Percentiles rank a stretch among this genome's conserved stretches.
Evolutionary conservation across 2,797 vertebrate genomes (phyloP).

Genomic region (Dermochelys coriacea): DNA sequence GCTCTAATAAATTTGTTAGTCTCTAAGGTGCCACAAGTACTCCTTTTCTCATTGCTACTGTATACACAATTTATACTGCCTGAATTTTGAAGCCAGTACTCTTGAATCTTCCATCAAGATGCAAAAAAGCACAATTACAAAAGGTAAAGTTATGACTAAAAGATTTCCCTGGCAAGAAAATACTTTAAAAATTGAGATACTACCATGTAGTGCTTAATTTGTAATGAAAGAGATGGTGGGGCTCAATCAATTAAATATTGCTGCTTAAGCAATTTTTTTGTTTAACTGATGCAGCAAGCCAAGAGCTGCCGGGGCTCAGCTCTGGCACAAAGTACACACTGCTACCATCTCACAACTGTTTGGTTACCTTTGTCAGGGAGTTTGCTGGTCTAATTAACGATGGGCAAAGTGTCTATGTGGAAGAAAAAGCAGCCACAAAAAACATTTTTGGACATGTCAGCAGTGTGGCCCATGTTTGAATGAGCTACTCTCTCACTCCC

Average conservation of each 20-base stretch:
- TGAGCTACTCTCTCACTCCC: not conserved
- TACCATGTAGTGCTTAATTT: not conserved
- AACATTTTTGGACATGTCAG: not conserved
- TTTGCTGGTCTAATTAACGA: not conserved
- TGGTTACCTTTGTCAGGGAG: not conserved
- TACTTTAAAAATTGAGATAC: not conserved
- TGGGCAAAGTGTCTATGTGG: not conserved
- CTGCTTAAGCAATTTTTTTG: too few relatives aligned
- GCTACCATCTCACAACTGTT: not conserved
- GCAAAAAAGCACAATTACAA: not conserved
- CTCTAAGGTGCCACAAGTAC: too few relatives aligned
- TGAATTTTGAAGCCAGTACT: too few relatives aligned
- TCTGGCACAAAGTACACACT: not conserved
- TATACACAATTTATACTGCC: too few relatives aligned
- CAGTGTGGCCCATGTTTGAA: not conserved
- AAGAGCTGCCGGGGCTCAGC: not conserved
- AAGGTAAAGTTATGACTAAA: not conserved
- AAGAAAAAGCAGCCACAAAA: not conserved
- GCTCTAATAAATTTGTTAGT: too few relatives aligned
- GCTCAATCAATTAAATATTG: too few relatives aligned
- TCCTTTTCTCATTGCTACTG: not conserved
- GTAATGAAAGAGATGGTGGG: too few relatives aligned
- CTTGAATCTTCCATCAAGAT: not conserved
- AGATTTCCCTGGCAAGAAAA: not conserved
- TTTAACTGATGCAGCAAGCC: not conserved